Evolutionary conservation across 2,888 invertebrate genomes (phyloP).

Genomic region (Strigamia crassipes): DNA sequence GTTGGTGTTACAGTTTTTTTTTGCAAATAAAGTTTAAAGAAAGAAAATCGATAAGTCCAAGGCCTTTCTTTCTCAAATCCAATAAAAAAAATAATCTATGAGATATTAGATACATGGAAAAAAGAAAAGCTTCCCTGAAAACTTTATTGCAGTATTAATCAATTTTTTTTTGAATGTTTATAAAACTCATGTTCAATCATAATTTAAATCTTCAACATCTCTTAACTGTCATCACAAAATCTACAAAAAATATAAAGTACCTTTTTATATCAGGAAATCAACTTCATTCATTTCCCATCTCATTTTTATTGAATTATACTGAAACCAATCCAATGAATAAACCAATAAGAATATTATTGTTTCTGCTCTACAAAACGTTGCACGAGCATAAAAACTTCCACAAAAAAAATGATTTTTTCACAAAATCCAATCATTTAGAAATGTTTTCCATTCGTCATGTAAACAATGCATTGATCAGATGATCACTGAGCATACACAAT

Average conservation of each 20-base stretch:
- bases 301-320: too few species aligned
- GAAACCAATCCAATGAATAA: neutral
- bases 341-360: neutral
- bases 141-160: neutral
- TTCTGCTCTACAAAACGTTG: neutral
- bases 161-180: neutral
- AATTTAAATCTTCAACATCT: neutral
- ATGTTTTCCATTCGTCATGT: neutral
- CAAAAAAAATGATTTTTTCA: neutral
- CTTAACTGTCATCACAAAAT: neutral
- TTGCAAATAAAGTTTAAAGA: constrained; percentile 13
- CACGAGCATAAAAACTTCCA: too few species aligned
- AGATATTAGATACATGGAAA: neutral
- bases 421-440: neutral
- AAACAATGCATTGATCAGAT: too few species aligned
- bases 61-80: neutral
- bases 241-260: too few species aligned
- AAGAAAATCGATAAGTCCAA: neutral
- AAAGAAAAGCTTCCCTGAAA: neutral
- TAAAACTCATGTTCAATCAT: neutral
- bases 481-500: neutral
- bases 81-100: neutral
- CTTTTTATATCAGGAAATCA: too few species aligned
- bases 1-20: neutral
- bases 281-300: too few species aligned